Conservation (phyloP, 2,797 vertebrate species). For the Meriones psammophilus region DNA sequence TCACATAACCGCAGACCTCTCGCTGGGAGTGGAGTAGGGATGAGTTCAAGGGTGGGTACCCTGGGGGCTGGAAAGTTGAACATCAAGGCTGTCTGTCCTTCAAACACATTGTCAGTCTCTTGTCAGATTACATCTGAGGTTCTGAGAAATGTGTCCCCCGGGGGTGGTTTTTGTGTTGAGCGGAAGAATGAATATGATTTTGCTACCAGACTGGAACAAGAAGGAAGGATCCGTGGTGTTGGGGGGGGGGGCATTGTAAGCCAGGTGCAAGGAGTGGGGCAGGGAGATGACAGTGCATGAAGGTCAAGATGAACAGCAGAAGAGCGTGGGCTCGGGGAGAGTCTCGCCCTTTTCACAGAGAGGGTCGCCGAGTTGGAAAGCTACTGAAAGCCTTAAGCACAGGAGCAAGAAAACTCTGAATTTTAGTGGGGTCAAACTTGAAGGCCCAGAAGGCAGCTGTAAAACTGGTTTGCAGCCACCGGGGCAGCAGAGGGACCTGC, state of each 20-base stretch:
- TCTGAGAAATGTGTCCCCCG: neutral
- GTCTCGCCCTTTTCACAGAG: too few species aligned
- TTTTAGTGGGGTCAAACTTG: constrained; percentile 1
- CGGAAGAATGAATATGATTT: neutral
- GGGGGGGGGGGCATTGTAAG: neutral
- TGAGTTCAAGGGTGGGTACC: neutral
- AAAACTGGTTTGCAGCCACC: neutral
- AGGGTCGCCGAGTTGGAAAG: neutral
- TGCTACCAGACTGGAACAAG: neutral
- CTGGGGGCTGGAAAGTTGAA: neutral
- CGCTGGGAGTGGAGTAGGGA: neutral
- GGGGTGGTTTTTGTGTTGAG: neutral
- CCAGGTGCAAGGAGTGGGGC: too few species aligned
- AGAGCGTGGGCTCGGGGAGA: neutral
- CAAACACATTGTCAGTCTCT: neutral
- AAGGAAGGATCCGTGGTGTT: neutral
- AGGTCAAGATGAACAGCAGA: neutral
- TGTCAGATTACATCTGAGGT: neutral
- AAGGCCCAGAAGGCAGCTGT: neutral
- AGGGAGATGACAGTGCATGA: neutral
- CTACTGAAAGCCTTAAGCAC: neutral
- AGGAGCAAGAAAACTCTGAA: neutral
- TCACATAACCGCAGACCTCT: neutral
- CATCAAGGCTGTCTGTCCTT: neutral
- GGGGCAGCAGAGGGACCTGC: neutral